Evolutionary conservation across 2,888 invertebrate genomes (phyloP).

Genomic region (Hybos culiciformis): DNA sequence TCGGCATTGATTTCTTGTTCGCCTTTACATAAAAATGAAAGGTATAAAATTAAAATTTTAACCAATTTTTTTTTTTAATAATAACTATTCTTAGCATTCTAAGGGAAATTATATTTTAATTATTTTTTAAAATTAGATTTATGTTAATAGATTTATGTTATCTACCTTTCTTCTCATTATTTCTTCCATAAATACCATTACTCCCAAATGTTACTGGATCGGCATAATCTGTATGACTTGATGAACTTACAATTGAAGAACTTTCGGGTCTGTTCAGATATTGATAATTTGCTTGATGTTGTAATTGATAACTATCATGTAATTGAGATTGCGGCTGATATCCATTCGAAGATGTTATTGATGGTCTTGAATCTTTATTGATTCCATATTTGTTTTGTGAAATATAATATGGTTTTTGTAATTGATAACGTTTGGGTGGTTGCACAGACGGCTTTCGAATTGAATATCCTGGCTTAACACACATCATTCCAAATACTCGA

Average conservation of each 20-base stretch:
- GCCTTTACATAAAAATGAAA: no score
- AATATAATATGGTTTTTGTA: slow-evolving; percentile 31
- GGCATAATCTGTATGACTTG: slow-evolving; percentile 21
- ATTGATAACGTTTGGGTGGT: slow-evolving; percentile 32
- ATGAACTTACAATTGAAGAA: slow-evolving; percentile 16
- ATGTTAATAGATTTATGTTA: no score
- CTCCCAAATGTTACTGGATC: slow-evolving; percentile 20
- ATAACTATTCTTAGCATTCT: slow-evolving; percentile 8
- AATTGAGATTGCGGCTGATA: slow-evolving; percentile 18
- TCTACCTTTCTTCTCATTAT: slow-evolving; percentile 31
- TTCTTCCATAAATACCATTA: slow-evolving; percentile 30
- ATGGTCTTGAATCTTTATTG: slow-evolving; percentile 5
- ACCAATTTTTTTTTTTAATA: slow-evolving; percentile 14
- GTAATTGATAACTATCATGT: slow-evolving; percentile 23
- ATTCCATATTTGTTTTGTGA: slow-evolving; percentile 7
- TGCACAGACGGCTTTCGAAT: slow-evolving; percentile 31
- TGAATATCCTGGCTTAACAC: slow-evolving; percentile 47
- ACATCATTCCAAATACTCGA: slow-evolving; percentile 89
- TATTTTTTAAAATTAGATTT: slow-evolving; percentile 11
- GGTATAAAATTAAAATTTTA: no score
- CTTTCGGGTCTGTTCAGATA: slow-evolving; percentile 33
- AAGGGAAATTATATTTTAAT: slow-evolving; percentile 11
- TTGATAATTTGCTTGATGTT: slow-evolving; percentile 29
- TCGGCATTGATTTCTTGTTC: no score
- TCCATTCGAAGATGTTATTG: slow-evolving; percentile 8